Evolutionary conservation across 2,888 invertebrate genomes (phyloP).

Genomic region (Auanema freiburgensis): DNA sequence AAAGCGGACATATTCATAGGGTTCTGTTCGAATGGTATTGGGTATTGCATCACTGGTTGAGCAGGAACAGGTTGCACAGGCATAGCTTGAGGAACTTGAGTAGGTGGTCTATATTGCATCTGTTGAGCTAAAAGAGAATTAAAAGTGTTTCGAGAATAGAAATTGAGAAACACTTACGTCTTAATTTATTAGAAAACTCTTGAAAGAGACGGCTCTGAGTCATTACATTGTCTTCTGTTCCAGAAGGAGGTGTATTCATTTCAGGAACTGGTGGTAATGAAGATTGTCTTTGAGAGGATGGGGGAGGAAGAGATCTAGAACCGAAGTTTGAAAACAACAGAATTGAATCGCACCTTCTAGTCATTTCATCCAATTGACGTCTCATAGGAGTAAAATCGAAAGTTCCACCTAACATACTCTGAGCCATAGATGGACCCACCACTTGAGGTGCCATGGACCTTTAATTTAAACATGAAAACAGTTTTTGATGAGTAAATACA

Average conservation of each 20-base stretch:
- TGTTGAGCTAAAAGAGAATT: neutral
- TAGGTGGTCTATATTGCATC: neutral
- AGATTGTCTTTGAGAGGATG: constrained; percentile 27
- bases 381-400: constrained; percentile 37
- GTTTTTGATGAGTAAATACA: neutral
- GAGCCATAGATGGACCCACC: constrained; percentile 39
- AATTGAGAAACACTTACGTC: constrained; percentile 9
- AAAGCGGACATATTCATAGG: too few relatives aligned
- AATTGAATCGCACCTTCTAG: constrained; percentile 35
- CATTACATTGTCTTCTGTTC: constrained; percentile 44
- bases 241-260: constrained; percentile 40
- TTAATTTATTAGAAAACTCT: constrained; percentile 44
- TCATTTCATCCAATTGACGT: constrained; percentile 46
- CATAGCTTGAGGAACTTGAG: neutral
- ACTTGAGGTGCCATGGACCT: constrained; percentile 43
- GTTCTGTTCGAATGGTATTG: neutral
- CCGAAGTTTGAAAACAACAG: constrained; percentile 2
- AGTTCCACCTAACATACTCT: constrained; percentile 33
- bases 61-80: constrained; percentile 3
- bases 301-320: constrained; percentile 40
- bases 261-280: constrained; percentile 55
- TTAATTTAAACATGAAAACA: neutral
- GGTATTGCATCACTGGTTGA: constrained; percentile 4
- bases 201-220: constrained; percentile 56
- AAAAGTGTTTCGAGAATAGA: neutral